Evolutionary conservation across 2,888 invertebrate genomes (phyloP), one percentile per base, ranked within the genome.

Genomic region (Acanthococcus lagerstroemiae): DNA sequence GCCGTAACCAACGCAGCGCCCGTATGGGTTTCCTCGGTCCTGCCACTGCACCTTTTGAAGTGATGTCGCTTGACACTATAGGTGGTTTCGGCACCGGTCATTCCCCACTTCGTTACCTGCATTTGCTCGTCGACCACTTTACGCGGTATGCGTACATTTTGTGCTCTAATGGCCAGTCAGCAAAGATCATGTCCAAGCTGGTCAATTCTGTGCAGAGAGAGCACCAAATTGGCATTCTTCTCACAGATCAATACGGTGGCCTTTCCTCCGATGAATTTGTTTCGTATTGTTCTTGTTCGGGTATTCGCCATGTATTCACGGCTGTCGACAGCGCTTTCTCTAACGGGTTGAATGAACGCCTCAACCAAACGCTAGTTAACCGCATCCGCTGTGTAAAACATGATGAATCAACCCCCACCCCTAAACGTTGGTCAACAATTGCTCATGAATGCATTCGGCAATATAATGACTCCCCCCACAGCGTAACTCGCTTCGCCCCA

Each of bases 41-140:
- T n/a, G n/a, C n/a, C n/a, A n/a, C n/a, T n/a, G n/a, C n/a, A n/a
- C n/a, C n/a, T n/a, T n/a, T n/a, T n/a, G n/a, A n/a, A n/a, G n/a
- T n/a, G n/a, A n/a, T n/a, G n/a, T n/a, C n/a, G n/a, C n/a, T 73
- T 5, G 73, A 73, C 57, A 73, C 72, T 4, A 72, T 73, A 24
- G 73, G 72, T 27, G 72, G 73, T 6, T 70, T 73, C 67, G 71
- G 71, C 26, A 71, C 71, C 5, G 58, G 67, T 26, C 61, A 69
- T 25, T 72, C 72, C 1, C 70, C 72, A 66, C 72, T 73, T 67
- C 72, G 60, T 69, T 73, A 73, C 46, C 17, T 73, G 24, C 73
- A 74, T 67, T 55, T 73, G 27, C 26, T 70, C 17, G 69, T 71
- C 17, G 72, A 73, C 48, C 71, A 72, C 45, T 72, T 72, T 50